Evolutionary conservation across 2,113 vertebrate species (phyloP).

Genomic region (Hippocampus barbouri): DNA sequence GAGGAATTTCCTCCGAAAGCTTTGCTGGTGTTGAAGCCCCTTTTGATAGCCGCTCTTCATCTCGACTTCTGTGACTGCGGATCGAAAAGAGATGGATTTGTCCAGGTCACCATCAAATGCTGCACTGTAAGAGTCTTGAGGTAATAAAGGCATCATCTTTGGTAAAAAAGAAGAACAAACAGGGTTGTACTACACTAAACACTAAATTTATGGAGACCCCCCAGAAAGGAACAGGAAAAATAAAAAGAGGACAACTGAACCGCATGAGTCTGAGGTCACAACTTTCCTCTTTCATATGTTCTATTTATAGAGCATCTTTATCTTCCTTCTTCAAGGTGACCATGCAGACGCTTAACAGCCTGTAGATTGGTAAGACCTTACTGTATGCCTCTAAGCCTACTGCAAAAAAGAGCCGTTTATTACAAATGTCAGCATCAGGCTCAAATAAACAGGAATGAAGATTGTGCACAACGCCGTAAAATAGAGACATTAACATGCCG

Average conservation of each 20-base stretch:
- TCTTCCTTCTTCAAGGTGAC: constrained; percentile 45
- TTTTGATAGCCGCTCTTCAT: constrained; percentile 87
- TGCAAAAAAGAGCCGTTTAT: constrained; percentile 23
- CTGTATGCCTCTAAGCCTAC: constrained; percentile 12
- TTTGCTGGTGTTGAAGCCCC: constrained; percentile 83
- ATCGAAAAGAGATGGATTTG: constrained; percentile 14
- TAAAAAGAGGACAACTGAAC: constrained; percentile 25
- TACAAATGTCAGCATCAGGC: constrained; percentile 28
- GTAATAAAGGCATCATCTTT: constrained; percentile 2
- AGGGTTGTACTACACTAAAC: neutral
- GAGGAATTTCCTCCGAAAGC: constrained; percentile 75
- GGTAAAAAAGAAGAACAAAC: neutral
- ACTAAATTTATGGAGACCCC: constrained; percentile 6
- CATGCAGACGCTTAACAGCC: neutral
- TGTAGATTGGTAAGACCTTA: constrained; percentile 12
- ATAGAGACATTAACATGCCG: neutral
- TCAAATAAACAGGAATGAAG: constrained; percentile 18
- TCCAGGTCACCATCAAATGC: constrained; percentile 14
- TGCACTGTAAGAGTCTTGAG: neutral
- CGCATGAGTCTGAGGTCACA: constrained; percentile 46
- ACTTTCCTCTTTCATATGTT: constrained; percentile 49
- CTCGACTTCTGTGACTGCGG: constrained; percentile 85
- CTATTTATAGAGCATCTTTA: constrained; percentile 68
- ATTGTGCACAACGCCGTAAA: neutral
- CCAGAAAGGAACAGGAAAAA: constrained; percentile 9